Base-by-base conservation (phyloP, 2,797 vertebrate genomes). In the Periophthalmus magnuspinnatus region DNA sequence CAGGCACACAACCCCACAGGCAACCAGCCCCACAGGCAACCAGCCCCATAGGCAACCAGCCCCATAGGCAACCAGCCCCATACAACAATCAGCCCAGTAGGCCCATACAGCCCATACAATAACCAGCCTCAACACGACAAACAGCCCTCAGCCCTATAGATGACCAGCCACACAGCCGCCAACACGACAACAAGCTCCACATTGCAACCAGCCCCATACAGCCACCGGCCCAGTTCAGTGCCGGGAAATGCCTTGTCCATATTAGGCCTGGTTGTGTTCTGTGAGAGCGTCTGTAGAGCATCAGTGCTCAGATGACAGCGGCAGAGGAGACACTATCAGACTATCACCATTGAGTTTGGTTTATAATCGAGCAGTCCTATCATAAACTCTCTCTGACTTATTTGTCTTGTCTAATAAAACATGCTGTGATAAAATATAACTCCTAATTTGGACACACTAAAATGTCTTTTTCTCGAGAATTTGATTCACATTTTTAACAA, bases 251-350 rank as follows among this genome's bases (percentile, higher is more conserved):
- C 80, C 69, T 72, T 78, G 65, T 71, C 91, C 90, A 85, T 93
- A 92, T 92, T 90, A 89, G 92, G 91, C 89, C 83, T 89, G 86
- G 89, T 90, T 87, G 80, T 86, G 73, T 88, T 83, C 78, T 55
- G 74, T 81, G 67, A 77, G 61, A 72, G 19, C 71, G 71, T 77
- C 85, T 86, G 86, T 78, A 71, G 77, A 88, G 80, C 77, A 72
- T 86, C 82, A 74, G 71, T 68, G 73, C 56, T 57, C 81, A 58
- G 70, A 71, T 64, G 71, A 38, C 52, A 65, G 60, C 74, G 48
- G 71, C 75, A 57, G 58, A 77, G 67, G 41, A 45, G 41, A 45
- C 41, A 16, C 13, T 14, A 45, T 45, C 41, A 45, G 41, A 45
- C 41, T 45, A 16, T 45, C 13, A 45, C 41, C 41, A 14, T 45